These are phyloP conservation scores for Lepus townsendii DNA, from an alignment of 2,797 vertebrate genomes.

Conservation along the genomic window DNA sequence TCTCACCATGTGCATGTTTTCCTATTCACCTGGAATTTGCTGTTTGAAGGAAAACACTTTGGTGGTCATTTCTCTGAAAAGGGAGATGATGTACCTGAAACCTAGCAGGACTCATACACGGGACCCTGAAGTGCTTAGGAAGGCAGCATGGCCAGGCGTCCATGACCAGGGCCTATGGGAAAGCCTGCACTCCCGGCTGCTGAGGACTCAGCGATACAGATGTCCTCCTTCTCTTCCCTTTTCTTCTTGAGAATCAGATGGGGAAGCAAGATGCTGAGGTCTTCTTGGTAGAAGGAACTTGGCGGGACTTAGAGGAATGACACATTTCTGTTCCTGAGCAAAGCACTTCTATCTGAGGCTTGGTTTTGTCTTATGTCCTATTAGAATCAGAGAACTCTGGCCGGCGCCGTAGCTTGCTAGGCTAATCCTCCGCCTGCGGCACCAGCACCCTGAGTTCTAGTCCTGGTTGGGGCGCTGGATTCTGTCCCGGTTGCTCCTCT, in stretches of 20 bases:
- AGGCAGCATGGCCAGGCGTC: background rate
- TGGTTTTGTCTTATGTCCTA: conserved; percentile 3
- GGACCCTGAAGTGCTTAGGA: background rate
- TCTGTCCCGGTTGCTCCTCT: too few relatives aligned
- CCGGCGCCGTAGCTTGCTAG: too few relatives aligned
- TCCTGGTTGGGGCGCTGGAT: too few relatives aligned
- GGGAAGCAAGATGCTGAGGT: background rate
- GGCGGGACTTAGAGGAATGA: background rate
- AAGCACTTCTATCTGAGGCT: background rate
- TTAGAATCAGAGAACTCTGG: conserved; percentile 3
- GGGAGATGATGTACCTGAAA: background rate
- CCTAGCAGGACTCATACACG: background rate
- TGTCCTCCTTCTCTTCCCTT: background rate
- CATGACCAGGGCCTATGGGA: background rate
- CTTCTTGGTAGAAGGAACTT: background rate
- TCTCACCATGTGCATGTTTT: background rate
- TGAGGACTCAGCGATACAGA: background rate
- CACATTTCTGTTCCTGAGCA: background rate
- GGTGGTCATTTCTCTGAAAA: background rate
- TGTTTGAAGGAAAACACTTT: background rate
- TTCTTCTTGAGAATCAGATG: background rate
- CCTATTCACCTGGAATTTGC: background rate
- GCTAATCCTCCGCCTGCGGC: too few relatives aligned
- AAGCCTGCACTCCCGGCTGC: background rate
- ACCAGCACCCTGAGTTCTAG: too few relatives aligned